Base-by-base conservation (phyloP, 2,797 vertebrate genomes). In the Coranthus polyacanthus region DNA sequence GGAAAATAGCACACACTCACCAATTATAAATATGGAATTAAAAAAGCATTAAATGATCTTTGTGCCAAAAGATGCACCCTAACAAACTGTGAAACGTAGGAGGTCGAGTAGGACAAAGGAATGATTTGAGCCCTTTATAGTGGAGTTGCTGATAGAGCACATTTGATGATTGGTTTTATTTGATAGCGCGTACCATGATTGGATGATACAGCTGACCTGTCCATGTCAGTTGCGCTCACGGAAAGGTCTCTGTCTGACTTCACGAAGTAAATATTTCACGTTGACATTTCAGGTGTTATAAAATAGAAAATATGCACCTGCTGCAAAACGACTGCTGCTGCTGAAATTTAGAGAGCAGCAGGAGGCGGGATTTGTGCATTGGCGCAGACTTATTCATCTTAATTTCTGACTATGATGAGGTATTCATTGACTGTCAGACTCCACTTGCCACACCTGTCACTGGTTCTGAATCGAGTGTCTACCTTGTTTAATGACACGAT, bases 141-240 rank as follows among this genome's bases (percentile, higher is more conserved):
- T 41, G 37, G 55, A 53, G 34, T 12, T 72, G 79, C 82, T 84
- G 78, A 85, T 59, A 56, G 55, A 60, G 77, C 79, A 47, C 6
- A 75, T 47, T 72, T 21, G 58, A 42, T 59, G 65, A 75, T 44
- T 34, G 43, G 60, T 70, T 70, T 63, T 21, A 76, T 53, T 54
- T 29, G 49, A 70, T 24, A 32, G 44, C 16, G 24, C 62, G 34
- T 7, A 17, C 12, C 4, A 11, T 81, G 65, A 90, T 80, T 68
- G 38, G 20, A 85, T 88, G 72, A 53, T 12, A n/a, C n/a, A 53
- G 68, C 41, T 69, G 10, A 32, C 29, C 10, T 32, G 29, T 85
- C 83, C 16, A 24, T 5, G 21, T 62, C 67, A 77, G 72, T 77
- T 29, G 73, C 42, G 32, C 18, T 71, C 41, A 72, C 54, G 61